Evolutionary conservation across 1,140 invertebrate species (phyloP).

Genomic region (Atta texana): DNA sequence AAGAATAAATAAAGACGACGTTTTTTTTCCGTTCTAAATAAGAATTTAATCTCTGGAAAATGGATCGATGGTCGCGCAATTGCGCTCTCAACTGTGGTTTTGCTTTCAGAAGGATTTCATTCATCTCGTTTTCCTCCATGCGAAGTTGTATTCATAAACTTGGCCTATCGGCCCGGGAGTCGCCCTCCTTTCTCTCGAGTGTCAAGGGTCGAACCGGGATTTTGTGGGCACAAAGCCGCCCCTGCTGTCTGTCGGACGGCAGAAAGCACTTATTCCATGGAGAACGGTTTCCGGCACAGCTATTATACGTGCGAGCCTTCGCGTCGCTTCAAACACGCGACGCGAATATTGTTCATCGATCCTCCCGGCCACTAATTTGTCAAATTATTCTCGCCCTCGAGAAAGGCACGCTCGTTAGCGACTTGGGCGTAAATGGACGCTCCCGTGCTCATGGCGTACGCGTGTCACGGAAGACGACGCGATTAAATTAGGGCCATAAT

Average conservation of each 20-base stretch:
- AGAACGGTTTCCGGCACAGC: slow-evolving; percentile 22
- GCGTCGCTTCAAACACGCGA: not conserved
- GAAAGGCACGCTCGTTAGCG: slow-evolving; percentile 55
- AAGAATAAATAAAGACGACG: not conserved
- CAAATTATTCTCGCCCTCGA: slow-evolving; percentile 45
- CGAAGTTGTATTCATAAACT: slow-evolving; percentile 36
- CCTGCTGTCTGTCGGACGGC: not conserved
- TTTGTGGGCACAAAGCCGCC: slow-evolving; percentile 30
- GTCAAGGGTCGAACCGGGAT: slow-evolving; percentile 26
- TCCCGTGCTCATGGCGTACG: slow-evolving; percentile 24
- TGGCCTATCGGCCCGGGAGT: slow-evolving; percentile 18
- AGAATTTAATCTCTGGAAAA: not conserved
- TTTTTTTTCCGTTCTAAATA: not conserved
- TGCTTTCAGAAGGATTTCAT: not conserved
- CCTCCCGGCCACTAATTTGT: slow-evolving; percentile 39
- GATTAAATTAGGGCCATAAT: slow-evolving; percentile 51
- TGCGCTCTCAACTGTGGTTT: not conserved
- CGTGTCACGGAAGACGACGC: slow-evolving; percentile 56
- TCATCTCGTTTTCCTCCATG: not conserved
- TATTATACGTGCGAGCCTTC: slow-evolving; percentile 49
- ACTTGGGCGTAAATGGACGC: slow-evolving; percentile 38
- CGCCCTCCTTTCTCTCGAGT: not conserved
- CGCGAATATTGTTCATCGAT: slow-evolving; percentile 51
- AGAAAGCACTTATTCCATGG: slow-evolving; percentile 19
- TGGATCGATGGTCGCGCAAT: not conserved